These are phyloP conservation scores for Drosophila multiciliata DNA, from an alignment of 2,888 invertebrate species.

Conservation along the genomic window DNA sequence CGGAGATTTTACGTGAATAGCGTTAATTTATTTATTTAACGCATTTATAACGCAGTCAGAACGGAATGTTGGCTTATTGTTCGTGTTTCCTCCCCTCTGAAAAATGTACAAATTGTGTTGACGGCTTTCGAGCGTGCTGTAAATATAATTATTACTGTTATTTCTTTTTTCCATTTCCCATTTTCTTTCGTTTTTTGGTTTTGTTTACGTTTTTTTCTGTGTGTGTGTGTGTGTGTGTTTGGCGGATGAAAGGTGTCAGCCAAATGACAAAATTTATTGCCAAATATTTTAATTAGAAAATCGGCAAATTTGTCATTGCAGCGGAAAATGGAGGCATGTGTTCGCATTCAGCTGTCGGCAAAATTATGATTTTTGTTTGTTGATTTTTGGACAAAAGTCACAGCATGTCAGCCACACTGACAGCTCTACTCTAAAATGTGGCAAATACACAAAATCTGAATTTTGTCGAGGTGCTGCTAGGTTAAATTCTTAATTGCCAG, in stretches of 20 bases:
- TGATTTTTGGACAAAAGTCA: constrained; percentile 60
- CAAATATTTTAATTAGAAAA: constrained; percentile 71
- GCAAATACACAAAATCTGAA: constrained; percentile 5
- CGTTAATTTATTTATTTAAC: constrained; percentile 73
- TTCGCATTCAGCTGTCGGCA: constrained; percentile 29
- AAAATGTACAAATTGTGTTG: constrained; percentile 50
- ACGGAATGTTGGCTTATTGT: constrained; percentile 47
- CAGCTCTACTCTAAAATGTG: constrained; percentile 7
- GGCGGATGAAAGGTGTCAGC: constrained; percentile 58
- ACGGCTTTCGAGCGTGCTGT: constrained; percentile 23
- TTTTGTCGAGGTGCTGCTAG: background rate
- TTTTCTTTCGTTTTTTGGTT: constrained; percentile 7
- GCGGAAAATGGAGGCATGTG: constrained; percentile 3
- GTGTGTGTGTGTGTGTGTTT: constrained; percentile 12
- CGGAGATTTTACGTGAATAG: constrained; percentile 60
- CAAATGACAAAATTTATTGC: constrained; percentile 55
- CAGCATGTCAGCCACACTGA: constrained; percentile 44
- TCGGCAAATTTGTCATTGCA: constrained; percentile 24
- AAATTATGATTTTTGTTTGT: constrained; percentile 56
- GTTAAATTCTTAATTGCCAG: constrained; percentile 7
- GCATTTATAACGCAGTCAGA: constrained; percentile 41
- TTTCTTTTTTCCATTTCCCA: background rate
- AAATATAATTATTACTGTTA: constrained; percentile 45
- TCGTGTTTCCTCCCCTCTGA: constrained; percentile 7
- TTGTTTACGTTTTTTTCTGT: constrained; percentile 3